A percentile compares a stretch with the other conserved stretches of the same genome.
Evolutionary conservation across 2,888 invertebrate species (phyloP).

Genomic region (Rhagophthalmus giganteus): DNA sequence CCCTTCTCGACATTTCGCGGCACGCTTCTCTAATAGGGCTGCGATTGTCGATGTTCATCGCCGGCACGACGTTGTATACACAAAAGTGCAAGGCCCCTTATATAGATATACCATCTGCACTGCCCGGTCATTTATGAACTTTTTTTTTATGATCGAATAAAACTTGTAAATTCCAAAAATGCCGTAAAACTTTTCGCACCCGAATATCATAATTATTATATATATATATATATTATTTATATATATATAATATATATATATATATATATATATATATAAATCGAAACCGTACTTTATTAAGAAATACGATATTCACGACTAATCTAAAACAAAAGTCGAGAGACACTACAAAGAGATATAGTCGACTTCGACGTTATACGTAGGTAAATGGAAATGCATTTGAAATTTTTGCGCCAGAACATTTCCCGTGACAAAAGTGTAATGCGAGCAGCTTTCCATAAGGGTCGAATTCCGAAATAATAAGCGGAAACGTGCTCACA

Average conservation of each 20-base stretch:
- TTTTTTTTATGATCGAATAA: too few relatives aligned
- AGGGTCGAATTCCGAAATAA: conserved; percentile 28
- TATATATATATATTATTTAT: too few relatives aligned
- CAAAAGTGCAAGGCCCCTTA: neutral
- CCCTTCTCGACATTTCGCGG: conserved; percentile 48
- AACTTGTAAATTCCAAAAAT: neutral
- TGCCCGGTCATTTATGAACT: too few relatives aligned
- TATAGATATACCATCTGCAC: neutral
- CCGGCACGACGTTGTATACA: conserved; percentile 1
- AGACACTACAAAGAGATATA: too few relatives aligned
- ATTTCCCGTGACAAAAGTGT: conserved; percentile 18
- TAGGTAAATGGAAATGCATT: conserved; percentile 4
- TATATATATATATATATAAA: too few relatives aligned
- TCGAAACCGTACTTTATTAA: too few relatives aligned
- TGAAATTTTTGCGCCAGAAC: conserved; percentile 5
- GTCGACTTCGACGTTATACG: neutral
- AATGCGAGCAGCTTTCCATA: conserved; percentile 15
- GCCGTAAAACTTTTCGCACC: neutral
- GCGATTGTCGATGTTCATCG: conserved; percentile 23
- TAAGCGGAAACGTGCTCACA: conserved; percentile 29
- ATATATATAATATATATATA: too few relatives aligned
- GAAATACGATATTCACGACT: too few relatives aligned
- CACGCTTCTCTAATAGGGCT: conserved; percentile 47
- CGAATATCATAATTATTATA: too few relatives aligned
- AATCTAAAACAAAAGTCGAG: too few relatives aligned